Conservation (phyloP, 2,888 invertebrate genomes). For the Hecatera dysodea region DNA sequence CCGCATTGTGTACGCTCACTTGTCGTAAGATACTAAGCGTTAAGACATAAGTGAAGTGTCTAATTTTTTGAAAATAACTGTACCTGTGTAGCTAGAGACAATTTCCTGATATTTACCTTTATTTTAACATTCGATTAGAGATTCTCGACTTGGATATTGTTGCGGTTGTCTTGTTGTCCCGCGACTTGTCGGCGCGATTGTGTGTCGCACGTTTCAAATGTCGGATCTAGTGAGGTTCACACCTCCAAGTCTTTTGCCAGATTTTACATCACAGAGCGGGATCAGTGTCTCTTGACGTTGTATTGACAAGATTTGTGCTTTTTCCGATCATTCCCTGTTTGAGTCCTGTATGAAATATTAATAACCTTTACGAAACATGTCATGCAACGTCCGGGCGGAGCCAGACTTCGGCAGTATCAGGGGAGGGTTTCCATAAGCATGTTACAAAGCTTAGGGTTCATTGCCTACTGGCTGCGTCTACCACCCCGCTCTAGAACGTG, state of each 20-base stretch:
- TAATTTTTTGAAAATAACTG: conserved; percentile 79
- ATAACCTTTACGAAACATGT: conserved; percentile 48
- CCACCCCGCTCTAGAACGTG: conserved; percentile 44
- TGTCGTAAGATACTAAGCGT: conserved; percentile 82
- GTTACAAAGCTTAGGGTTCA: neutral
- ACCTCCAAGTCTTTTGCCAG: conserved; percentile 10
- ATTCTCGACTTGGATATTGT: conserved; percentile 83
- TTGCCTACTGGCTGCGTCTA: conserved; percentile 2
- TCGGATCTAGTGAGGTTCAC: conserved; percentile 14
- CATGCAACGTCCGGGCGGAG: conserved; percentile 38
- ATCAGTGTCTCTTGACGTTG: conserved; percentile 30
- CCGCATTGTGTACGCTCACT: conserved; percentile 73
- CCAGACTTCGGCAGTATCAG: neutral
- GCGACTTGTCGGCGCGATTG: conserved; percentile 52
- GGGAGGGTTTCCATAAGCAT: neutral
- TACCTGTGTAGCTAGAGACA: conserved; percentile 90
- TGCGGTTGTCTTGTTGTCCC: conserved; percentile 72
- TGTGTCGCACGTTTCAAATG: conserved; percentile 41
- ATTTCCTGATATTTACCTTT: conserved; percentile 79
- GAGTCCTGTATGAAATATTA: conserved; percentile 56
- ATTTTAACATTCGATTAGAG: conserved; percentile 62
- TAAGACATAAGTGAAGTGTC: conserved; percentile 87
- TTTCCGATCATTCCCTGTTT: conserved; percentile 64
- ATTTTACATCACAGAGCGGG: conserved; percentile 33
- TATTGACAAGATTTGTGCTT: conserved; percentile 50